Evolutionary conservation across 2,888 invertebrate species (phyloP), one percentile per base, ranked within the genome.

Genomic region (Slavum lentiscoides): DNA sequence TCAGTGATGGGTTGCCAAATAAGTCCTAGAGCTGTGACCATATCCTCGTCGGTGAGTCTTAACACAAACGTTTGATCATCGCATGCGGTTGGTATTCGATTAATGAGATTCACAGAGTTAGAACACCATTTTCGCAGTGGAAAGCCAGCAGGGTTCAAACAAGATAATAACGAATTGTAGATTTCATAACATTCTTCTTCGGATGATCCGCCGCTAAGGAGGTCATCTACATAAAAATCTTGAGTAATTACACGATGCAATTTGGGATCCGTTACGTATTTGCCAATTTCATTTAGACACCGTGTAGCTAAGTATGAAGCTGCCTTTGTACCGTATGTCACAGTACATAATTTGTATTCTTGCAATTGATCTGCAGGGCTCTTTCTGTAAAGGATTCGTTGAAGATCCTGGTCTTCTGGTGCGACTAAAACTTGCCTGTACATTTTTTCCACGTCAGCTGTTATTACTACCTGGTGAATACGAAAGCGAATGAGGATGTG

Each of bases 41-140:
- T 61, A 3, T 72, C 72, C 1, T 72, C 43, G 0, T 72, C 59
- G 4, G 1, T 69, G 9, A 69, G n/a, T 23, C 43, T 55, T 30
- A 69, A 53, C 11, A 69, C 30, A 55, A 53, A 69, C 0, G 49
- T 55, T 37, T 53, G 69, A 30, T 55, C 69, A 55, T 23, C 9
- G 2, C 17, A 21, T 3, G 59, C n/a, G 17, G 21, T 17, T 43
- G 72, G 39, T 21, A 72, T 59, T 61, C 21, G 37, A 4, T 8
- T 30, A 2, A 72, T n/a, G 8, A 72, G 23, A 11, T 58, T n/a
- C 8, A 23, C 21, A 9, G 61, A 72, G 9, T 23, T 72, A 9
- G 59, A 72, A 19, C 72, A 72, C 72, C 61, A 72, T 17, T 72
- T 72, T 7, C 59, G 59, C 15, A 72, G 43, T 43, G 59, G 23